Conservation (phyloP, 2,113 vertebrate genomes). For the Leucosticte australis region DNA sequence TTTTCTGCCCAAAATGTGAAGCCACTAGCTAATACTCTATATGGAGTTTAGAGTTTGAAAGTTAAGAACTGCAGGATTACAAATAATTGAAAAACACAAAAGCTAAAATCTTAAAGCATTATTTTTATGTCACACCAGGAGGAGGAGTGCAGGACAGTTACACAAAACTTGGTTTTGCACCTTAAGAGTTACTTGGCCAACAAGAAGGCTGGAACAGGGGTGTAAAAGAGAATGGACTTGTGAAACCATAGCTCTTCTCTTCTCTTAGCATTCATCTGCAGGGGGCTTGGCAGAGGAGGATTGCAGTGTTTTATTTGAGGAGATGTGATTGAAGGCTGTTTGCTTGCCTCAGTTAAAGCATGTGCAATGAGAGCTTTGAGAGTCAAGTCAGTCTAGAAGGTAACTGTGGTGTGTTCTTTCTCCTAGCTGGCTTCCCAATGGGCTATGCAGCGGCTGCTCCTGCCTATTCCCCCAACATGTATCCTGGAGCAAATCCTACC, state of each 20-base stretch:
- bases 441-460: slow-evolving; percentile 92
- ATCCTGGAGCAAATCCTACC: slow-evolving; percentile 90
- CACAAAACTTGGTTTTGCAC: background rate
- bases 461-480: slow-evolving; percentile 89
- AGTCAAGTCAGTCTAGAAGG: background rate
- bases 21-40: accelerated
- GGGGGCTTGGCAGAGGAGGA: background rate
- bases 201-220: background rate
- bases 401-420: background rate
- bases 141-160: background rate
- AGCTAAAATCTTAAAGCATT: background rate
- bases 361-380: background rate
- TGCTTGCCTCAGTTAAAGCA: background rate
- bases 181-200: background rate
- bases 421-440: slow-evolving; percentile 90
- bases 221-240: background rate
- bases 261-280: background rate
- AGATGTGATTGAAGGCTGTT: background rate
- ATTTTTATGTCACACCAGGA: accelerated
- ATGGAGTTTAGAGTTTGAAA: background rate
- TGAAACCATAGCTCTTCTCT: background rate
- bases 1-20: accelerated
- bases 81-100: background rate
- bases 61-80: background rate
- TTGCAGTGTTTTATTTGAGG: background rate